These are phyloP conservation scores for Poecile atricapillus DNA, from an alignment of 2,113 vertebrate genomes.

Conservation along the genomic window DNA sequence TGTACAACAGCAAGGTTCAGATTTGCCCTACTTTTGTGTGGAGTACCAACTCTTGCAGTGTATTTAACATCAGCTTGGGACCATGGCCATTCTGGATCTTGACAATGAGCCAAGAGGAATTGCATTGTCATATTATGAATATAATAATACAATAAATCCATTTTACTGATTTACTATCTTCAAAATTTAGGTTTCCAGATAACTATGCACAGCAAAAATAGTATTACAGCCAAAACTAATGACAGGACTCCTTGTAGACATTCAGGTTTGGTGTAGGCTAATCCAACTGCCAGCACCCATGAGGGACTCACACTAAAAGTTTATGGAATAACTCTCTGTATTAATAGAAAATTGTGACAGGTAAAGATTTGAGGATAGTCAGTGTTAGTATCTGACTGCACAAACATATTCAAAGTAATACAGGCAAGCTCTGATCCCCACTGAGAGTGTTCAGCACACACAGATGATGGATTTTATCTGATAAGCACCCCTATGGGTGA, in stretches of 20 bases:
- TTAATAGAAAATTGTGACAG: neutral
- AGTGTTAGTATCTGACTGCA: neutral
- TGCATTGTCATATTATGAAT: neutral
- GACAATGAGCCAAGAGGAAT: neutral
- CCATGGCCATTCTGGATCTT: neutral
- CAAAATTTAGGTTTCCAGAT: neutral
- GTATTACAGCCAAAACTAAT: neutral
- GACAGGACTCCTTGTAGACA: neutral
- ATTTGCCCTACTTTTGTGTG: neutral
- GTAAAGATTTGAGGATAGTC: neutral
- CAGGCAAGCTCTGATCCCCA: neutral
- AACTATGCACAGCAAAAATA: neutral
- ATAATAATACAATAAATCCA: neutral
- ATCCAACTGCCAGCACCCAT: neutral
- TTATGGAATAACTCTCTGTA: neutral
- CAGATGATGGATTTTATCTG: neutral
- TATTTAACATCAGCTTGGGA: neutral
- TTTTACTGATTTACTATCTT: neutral
- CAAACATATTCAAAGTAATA: neutral
- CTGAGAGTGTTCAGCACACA: neutral
- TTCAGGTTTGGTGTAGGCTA: neutral
- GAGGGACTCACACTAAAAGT: neutral
- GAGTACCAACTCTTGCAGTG: neutral
- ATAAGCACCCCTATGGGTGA: fast-evolving
- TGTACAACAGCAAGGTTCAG: neutral